phyloP scores from a whole-genome alignment of 2,113 vertebrate species.

The Rallus limicola region DNA sequence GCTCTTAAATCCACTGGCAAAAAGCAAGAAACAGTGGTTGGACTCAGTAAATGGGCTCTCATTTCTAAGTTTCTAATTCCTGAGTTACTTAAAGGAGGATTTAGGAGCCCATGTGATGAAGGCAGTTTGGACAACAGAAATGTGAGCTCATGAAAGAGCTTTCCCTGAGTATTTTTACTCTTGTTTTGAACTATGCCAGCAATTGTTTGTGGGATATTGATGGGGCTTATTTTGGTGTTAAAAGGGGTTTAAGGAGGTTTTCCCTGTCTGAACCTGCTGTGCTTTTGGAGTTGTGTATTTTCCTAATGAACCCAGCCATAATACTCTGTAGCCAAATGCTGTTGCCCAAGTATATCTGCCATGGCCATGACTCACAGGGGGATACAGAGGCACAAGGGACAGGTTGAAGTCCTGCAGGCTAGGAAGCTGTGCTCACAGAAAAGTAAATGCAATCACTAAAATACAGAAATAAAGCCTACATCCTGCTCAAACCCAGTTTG shows the following conservation, averaged over 20 bases:
- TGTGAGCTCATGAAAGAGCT: neutral
- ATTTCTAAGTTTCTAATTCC: constrained; percentile 55
- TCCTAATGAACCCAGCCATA: neutral
- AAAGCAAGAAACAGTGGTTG: neutral
- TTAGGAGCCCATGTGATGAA: constrained; percentile 26
- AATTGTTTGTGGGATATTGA: neutral
- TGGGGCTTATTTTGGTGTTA: neutral
- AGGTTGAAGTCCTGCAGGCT: neutral
- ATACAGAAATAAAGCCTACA: neutral
- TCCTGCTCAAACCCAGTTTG: neutral
- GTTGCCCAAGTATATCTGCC: neutral
- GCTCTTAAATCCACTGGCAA: constrained; percentile 1
- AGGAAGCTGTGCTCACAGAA: neutral
- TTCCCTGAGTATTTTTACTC: constrained; percentile 31
- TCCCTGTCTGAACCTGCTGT: neutral
- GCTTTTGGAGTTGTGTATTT: neutral
- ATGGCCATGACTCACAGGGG: accelerated
- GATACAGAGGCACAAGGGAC: neutral
- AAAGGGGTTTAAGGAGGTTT: neutral
- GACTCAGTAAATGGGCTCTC: neutral
- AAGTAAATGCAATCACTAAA: neutral
- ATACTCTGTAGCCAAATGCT: neutral
- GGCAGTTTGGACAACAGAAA: neutral
- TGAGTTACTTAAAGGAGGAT: constrained; percentile 42
- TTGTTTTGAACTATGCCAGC: neutral